Evolutionary conservation across 2,888 invertebrate genomes (phyloP).

Genomic region (Euzophera pinguis): DNA sequence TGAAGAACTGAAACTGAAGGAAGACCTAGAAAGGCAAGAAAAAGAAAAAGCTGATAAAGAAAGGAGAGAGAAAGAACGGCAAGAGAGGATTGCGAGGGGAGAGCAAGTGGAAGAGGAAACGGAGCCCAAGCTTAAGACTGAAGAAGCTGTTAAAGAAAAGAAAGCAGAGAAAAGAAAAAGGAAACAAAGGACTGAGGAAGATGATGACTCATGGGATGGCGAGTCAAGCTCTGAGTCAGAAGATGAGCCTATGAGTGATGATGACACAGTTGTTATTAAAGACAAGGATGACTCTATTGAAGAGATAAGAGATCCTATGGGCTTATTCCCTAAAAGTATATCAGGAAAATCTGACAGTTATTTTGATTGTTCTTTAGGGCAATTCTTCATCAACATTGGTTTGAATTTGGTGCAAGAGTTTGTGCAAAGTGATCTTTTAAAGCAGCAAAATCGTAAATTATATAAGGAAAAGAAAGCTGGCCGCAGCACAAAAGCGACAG

Average conservation of each 20-base stretch:
- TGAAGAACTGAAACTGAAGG: constrained; percentile 66
- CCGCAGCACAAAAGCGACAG: constrained; percentile 85
- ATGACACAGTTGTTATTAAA: constrained; percentile 76
- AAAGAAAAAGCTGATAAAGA: constrained; percentile 56
- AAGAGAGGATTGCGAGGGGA: constrained; percentile 55
- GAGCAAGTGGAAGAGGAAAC: constrained; percentile 43
- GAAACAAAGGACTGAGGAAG: constrained; percentile 66
- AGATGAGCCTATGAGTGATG: constrained; percentile 66
- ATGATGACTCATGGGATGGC: constrained; percentile 82
- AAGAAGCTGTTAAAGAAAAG: constrained; percentile 47
- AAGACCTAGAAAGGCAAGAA: constrained; percentile 55
- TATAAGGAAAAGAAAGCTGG: constrained; percentile 84
- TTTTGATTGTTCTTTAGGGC: constrained; percentile 93
- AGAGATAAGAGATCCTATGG: constrained; percentile 69
- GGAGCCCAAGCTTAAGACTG: constrained; percentile 38
- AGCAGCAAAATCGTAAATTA: constrained; percentile 92
- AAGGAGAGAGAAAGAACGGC: constrained; percentile 63
- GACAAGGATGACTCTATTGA: constrained; percentile 77
- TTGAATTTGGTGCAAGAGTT: constrained; percentile 95
- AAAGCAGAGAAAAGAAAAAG: constrained; percentile 55
- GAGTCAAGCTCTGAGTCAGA: constrained; percentile 77
- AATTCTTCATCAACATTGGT: constrained; percentile 96
- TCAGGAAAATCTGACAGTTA: constrained; percentile 83
- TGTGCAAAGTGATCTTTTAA: constrained; percentile 94
- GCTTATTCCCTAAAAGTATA: constrained; percentile 60